Base-by-base conservation (phyloP, 2,113 vertebrate genomes). In the Danionella cerebrum region DNA sequence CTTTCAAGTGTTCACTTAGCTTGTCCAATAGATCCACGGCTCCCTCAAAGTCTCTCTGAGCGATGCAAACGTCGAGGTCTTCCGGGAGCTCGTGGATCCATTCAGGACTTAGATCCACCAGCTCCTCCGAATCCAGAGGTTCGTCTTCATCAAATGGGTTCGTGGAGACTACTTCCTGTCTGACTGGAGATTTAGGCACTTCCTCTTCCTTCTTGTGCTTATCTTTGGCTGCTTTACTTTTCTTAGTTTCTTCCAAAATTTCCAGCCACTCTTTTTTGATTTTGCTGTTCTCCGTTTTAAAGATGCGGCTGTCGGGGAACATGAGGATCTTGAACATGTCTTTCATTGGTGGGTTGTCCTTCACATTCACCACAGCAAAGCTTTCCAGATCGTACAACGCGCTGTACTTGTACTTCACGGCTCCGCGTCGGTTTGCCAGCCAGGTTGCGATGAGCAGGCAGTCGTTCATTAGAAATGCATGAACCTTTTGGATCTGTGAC, bases 271-370 rank as follows among this genome's bases (percentile, higher is more conserved):
- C 96, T 42, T 97, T 96, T 79, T 99, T 99, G 70, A 99, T 89
- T 68, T 99, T 99, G 78, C 94, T 94, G n/a, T 98, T 99, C 79
- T 99, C 96, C 0, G 96, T 94, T 80, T 99, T 94, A 71, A 98
- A 99, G 74, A 98, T 97, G 64, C 94, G 93, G 52, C 93, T 96
- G 73, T 99, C 96, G 0, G 96, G 96, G 84, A 93, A 98, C 96
- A 97, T 98, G 1, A 99, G 92, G 74, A 98, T 89, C 83, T 99
- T 99, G 84, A 99, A 99, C 96, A 98, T 98, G 84, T 99, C 96
- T 78, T 98, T 98, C 95, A 97, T 98, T 7, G 96, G 95, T 0
- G 94, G 92, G 79, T 98, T 96, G 85, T 99, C 96, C 78, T 98
- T 99, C 6, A 98, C 96, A 0, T 99, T 99, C 60, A 99, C 92